Base-by-base conservation (phyloP, 2,113 vertebrate species). In the Callipepla squamata region DNA sequence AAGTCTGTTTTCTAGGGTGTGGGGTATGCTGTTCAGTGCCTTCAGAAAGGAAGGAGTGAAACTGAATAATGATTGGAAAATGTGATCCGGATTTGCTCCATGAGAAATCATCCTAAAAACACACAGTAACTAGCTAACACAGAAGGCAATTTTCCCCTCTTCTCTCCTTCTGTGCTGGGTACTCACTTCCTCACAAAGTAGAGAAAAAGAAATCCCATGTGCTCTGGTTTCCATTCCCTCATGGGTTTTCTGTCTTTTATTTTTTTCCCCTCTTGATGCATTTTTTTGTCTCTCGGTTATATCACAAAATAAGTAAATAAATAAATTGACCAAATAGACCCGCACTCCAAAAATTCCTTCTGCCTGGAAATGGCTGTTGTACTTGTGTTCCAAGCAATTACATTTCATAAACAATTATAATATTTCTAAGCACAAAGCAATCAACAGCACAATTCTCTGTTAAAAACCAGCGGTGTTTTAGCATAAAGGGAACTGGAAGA, bases 171-270 rank as follows among this genome's bases (percentile, higher is more conserved):
- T 65, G 8, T 34, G 32, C 8, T 77, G 75, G 84, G 38, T 87
- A 65, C 55, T 69, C 72, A 17, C 34, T 30, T 65, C 32, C 63
- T 20, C 4, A 3, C 26, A 76, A 20, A 3, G 32, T 15, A 26
- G 4, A 67, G 19, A 13, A 50, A 61, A 85, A 47, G 72, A 57
- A 34, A 28, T 1, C 5, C 4, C 1, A 0, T 22, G 9, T 34
- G 9, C 3, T 65, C 3, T 0, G 67, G 3, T 45, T 87, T 82
- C 15, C 6, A 17, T 59, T 45, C 28, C 62, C 3, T 70, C 65
- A 34, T 1, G 14, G 8, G 8, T 50, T 92, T 78, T 47, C 9
- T 73, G 10, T 10, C 20, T 14, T 44, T 0, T 14, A n/a, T 80
- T 25, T 13, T 4, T 4, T 1, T 38, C 9, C 7, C 28, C 23